Base-by-base conservation (phyloP, 37 sponge, comb jelly and placozoan species). In the Geodia barretti region DNA sequence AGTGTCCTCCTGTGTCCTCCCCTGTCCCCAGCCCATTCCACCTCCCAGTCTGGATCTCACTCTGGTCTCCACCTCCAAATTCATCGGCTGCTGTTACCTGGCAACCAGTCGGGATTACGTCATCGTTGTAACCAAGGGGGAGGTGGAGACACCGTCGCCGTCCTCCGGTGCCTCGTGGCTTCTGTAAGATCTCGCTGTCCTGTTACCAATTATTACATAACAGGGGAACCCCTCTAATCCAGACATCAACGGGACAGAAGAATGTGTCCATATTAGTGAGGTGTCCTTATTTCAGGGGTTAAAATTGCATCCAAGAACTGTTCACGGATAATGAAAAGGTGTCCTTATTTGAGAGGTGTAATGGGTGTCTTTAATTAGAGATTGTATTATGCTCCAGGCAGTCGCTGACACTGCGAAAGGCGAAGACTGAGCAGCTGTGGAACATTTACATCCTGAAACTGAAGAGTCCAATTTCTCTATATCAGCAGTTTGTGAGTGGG, bases 401-500 rank as follows among this genome's bases (percentile, higher is more conserved):
- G 32, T 83, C 84, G 11, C 68, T 83, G 2, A 59, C 88, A 25
- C 35, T 82, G 7, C 72, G 83, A 30, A 43, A 1, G 25, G 39
- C 7, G 1, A 42, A 17, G 24, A 28, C 41, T 23, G 84, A 68
- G 29, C 20, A 73, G 0, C 59, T 62, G 2, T 88, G 89, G 89
- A 88, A 88, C 63, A 59, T 88, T 25, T 88, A 88, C 41, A 39
- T 88, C 37, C 39, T 88, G 68, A 61, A 58, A 61, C 76, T 72
- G 75, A 82, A 78, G 64, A 26, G 37, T 29, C 28, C 66, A 25
- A 21, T 70, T 0, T 29, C 83, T 28, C 62, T 88, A 35, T 79
- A 72, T 39, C 83, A 77, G 32, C 84, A 88, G 75, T 83, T 88
- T 88, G 89, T 88, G 39, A 88, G 89, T 88, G 20, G 74, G 2